Evolutionary conservation across 2,888 invertebrate genomes (phyloP).

Genomic region (Eulithis prunata): DNA sequence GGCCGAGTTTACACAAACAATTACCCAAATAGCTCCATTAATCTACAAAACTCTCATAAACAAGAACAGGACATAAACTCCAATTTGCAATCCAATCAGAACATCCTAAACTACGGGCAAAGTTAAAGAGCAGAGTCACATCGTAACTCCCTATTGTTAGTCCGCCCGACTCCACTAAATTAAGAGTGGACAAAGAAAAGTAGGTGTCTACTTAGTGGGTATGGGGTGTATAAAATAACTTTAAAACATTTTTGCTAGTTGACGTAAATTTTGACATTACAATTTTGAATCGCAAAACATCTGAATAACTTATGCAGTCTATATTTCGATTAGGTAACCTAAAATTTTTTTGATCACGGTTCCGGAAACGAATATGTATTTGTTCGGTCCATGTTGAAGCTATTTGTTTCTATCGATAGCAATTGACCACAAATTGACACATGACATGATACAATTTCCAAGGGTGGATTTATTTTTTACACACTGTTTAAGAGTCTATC

Average conservation of each 20-base stretch:
- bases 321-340: too few species aligned
- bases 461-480: not conserved
- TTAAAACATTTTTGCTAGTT: not conserved
- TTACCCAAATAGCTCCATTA: slow-evolving; percentile 36
- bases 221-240: slow-evolving; percentile 12
- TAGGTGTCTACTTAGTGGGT: slow-evolving; percentile 29
- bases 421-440: not conserved
- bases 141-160: slow-evolving; percentile 36
- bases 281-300: too few species aligned
- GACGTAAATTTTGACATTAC: too few species aligned
- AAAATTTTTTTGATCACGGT: too few species aligned
- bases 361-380: too few species aligned
- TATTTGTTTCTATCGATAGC: too few species aligned
- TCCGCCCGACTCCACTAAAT: slow-evolving; percentile 56
- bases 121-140: slow-evolving; percentile 40
- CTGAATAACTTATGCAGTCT: too few species aligned
- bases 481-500: slow-evolving; percentile 30
- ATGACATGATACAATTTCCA: too few species aligned
- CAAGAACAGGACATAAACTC: slow-evolving; percentile 36
- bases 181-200: slow-evolving; percentile 66
- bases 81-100: slow-evolving; percentile 40
- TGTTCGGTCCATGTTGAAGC: too few species aligned
- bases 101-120: slow-evolving; percentile 35
- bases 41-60: slow-evolving; percentile 34
- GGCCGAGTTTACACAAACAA: slow-evolving; percentile 24